Percentiles rank a stretch among this genome's conserved stretches.
These are phyloP conservation scores for Platanista minor DNA, from an alignment of 2,113 vertebrate species.

Conservation along the genomic window DNA sequence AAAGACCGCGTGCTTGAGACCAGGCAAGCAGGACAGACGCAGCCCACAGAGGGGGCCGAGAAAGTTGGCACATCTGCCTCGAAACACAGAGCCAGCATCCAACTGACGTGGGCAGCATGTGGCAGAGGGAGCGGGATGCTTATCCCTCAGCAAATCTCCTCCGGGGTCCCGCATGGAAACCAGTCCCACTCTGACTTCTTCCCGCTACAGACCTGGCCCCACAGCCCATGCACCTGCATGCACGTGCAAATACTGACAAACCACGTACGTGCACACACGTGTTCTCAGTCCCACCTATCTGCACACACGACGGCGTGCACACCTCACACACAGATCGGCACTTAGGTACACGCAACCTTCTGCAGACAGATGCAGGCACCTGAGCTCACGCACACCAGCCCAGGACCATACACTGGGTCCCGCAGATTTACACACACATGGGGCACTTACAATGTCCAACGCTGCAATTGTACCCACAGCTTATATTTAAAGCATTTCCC, in stretches of 20 bases:
- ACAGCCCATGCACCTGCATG: too few species aligned
- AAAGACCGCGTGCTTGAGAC: neutral
- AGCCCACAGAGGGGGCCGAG: neutral
- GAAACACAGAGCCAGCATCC: neutral
- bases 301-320: neutral
- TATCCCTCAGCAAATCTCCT: neutral
- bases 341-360: neutral
- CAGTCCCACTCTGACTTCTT: neutral
- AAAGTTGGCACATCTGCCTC: neutral
- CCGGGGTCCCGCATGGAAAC: accelerated
- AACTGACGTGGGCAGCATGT: neutral
- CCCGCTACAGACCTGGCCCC: neutral
- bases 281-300: neutral
- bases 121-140: neutral
- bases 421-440: neutral
- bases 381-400: neutral
- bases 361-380: neutral
- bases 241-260: accelerated
- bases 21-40: neutral
- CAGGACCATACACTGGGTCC: neutral
- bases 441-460: neutral
- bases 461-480: neutral
- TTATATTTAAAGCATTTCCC: slow-evolving; percentile 49
- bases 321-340: neutral
- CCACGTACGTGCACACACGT: accelerated